Conservation (phyloP, 2,888 invertebrate species). For the Patella caerulea region DNA sequence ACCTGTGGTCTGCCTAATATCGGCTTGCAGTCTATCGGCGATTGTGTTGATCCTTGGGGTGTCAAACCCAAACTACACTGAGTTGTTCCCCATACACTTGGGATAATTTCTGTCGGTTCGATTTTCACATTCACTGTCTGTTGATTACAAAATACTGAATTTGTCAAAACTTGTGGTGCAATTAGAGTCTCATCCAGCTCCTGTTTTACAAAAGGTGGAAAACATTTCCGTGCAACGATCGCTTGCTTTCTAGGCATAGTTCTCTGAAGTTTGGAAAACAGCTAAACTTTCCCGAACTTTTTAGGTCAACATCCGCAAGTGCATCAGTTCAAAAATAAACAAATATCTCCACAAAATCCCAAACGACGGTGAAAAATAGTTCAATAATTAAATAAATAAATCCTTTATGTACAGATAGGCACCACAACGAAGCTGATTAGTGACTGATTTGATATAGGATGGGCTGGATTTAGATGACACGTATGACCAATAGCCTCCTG, state of each 20-base stretch:
- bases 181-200: constrained; percentile 47
- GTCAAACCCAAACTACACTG: constrained; percentile 29
- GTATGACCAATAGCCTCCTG: not conserved
- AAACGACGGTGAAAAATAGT: not conserved
- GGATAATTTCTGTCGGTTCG: constrained; percentile 32
- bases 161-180: constrained; percentile 31
- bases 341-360: not conserved
- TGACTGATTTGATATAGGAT: not conserved
- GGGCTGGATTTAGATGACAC: not conserved
- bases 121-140: constrained; percentile 22
- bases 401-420: not conserved
- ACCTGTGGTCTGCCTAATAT: constrained; percentile 55
- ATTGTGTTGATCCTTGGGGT: constrained; percentile 37
- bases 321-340: not conserved
- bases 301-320: constrained; percentile 10
- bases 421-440: not conserved
- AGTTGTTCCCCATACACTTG: not conserved
- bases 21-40: constrained; percentile 43
- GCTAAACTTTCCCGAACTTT: not conserved
- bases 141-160: constrained; percentile 15
- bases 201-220: constrained; percentile 53
- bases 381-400: not conserved
- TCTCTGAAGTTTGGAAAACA: not conserved
- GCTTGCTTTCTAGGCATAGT: constrained; percentile 57
- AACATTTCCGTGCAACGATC: constrained; percentile 44